These are phyloP conservation scores for Pluvialis apricaria DNA, from an alignment of 2,113 vertebrate species.

Conservation along the genomic window DNA sequence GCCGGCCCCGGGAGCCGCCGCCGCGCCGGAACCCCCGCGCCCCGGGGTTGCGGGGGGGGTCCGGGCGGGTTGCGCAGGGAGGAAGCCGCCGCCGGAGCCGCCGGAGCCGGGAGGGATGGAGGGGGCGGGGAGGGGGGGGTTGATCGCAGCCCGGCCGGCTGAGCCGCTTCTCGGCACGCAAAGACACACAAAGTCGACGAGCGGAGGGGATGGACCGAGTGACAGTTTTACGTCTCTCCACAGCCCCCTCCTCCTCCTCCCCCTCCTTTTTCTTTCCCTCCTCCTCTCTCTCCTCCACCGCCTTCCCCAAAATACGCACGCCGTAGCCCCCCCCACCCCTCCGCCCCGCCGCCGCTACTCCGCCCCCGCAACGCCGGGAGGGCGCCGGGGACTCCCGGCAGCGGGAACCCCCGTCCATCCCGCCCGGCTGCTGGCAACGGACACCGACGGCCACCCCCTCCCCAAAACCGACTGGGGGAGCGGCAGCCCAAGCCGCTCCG, in stretches of 20 bases:
- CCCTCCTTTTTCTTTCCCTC: background rate
- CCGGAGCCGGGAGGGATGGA: background rate
- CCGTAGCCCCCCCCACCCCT: background rate
- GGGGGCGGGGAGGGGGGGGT: background rate
- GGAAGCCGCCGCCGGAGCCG: conserved; percentile 24
- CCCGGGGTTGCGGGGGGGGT: background rate
- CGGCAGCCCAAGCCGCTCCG: background rate
- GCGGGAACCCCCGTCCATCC: background rate
- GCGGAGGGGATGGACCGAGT: conserved; percentile 30
- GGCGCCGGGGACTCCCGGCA: conserved; percentile 6
- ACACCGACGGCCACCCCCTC: background rate
- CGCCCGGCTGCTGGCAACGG: background rate
- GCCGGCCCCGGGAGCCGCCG: background rate
- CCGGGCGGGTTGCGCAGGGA: background rate
- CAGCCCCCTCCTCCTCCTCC: background rate
- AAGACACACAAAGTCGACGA: conserved; percentile 45
- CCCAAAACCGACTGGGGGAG: background rate
- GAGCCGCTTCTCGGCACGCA: conserved; percentile 57
- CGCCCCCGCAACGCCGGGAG: background rate
- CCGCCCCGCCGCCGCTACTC: background rate
- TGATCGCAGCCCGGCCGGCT: conserved; percentile 63
- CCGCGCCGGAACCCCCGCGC: background rate
- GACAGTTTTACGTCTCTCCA: conserved; percentile 52
- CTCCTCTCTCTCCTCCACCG: background rate
- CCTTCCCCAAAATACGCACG: conserved; percentile 37